Evolutionary conservation across 2,888 invertebrate species (phyloP), one percentile per base, ranked within the genome.

Genomic region (Drosophila lacicola): DNA sequence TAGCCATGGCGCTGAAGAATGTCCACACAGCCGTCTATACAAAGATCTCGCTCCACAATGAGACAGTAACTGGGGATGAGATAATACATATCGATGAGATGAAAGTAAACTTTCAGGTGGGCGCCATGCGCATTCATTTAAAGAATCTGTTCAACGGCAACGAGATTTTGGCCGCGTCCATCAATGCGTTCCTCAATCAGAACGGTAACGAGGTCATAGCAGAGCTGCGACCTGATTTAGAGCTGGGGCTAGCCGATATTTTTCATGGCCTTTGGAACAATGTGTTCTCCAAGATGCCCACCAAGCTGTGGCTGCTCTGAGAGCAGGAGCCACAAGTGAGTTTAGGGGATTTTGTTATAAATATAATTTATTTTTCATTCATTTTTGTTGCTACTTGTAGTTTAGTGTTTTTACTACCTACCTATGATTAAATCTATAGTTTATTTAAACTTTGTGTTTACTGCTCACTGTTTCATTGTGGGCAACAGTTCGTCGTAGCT

Each of bases 61-160:
- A 92, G 92, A 91, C 91, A 83, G 82, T 90, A 61, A 92, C 92
- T 45, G 78, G 82, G 1, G 76, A 93, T 90, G 92, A 93, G 84
- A 91, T 91, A n/a, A 92, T 93, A 61, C 91, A 91, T 46, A 93
- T 94, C 39, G 93, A 93, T 49, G 91, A 93, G 39, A 94, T 94
- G 94, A 93, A 93, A 72, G 94, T 95, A 0, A 93, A 93, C 39
- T 95, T 95, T 79, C 92, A 91, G 47, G 93, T 95, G 58, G 93
- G 93, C 11, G 91, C 91, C 4, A 93, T 94, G 92, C 93, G 93
- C 14, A 93, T 94, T 21, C 93, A 94, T 70, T 90, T 95, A 19
- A 93, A 93, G 53, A 94, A 95, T 90, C 92, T 95, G 10, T 95
- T 95, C 87, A 95, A 95, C 84, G 95, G 95, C 49, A 95, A 95